Base-by-base conservation (phyloP, 2,888 invertebrate genomes). In the Andrena praecox region DNA sequence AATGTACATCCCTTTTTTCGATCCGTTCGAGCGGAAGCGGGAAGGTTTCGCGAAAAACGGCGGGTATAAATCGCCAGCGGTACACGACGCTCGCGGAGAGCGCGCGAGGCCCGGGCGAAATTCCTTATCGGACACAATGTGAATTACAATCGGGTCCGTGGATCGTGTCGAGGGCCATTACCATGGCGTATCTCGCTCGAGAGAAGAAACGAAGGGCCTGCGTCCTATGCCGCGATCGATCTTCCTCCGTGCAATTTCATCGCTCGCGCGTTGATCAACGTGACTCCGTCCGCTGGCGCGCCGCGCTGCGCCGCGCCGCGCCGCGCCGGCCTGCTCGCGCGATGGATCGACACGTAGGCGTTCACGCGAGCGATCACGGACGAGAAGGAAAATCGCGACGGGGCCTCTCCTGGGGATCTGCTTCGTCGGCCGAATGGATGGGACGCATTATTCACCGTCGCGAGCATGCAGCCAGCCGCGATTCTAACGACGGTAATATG, bases 401-500 rank as follows among this genome's bases (percentile, higher is more conserved):
- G 33, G 12, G 60, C 68, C 62, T n/a, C 24, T 29, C 24, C 24
- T 24, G 76, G n/a, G 64, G 24, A 66, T 54, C 80, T n/a, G 59
- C 20, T 56, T 62, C 67, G 62, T 24, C 67, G 67, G 62, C 67
- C 62, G 64, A 54, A 76, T 70, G 71, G 66, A 83, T 69, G 60
- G 59, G 50, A 75, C 31, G 62, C 31, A 80, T 85, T 83, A 82
- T 64, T 71, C 69, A 79, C 56, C 70, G 67, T 73, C 63, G 50
- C 63, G 67, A 54, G 8, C 69, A 24, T 67, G 63, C 60, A 52
- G 60, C 81, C 71, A 56, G 54, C 42, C 73, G 62, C 54, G 82
- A 66, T 77, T 77, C 76, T 63, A 76, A 76, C 70, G 35, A 52
- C 68, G 63, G 82, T 82, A 82, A 82, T 81, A 70, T 68, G 81